A percentile compares a stretch with the other conserved stretches of the same genome.
These are phyloP conservation scores for Denticeps clupeoides DNA, from an alignment of 2,797 vertebrate species.

Conservation along the genomic window DNA sequence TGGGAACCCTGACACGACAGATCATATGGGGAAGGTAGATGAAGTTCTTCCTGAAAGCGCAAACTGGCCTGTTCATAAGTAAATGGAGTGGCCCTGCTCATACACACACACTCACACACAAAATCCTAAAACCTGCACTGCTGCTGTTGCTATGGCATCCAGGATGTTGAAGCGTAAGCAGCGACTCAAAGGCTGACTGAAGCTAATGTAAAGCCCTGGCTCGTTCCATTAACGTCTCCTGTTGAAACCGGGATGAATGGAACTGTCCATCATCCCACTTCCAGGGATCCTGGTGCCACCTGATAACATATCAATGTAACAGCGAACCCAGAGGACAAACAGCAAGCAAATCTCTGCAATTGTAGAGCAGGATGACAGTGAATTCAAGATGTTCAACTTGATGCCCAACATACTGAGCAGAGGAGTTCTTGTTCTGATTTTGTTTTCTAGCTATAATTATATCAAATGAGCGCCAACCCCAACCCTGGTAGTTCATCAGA, in stretches of 20 bases:
- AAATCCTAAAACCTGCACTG: neutral
- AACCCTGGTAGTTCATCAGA: too few relatives aligned
- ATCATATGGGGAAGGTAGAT: too few relatives aligned
- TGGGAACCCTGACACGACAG: too few relatives aligned
- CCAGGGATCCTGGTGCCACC: constrained; percentile 2
- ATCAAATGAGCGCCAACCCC: too few relatives aligned
- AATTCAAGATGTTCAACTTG: constrained; percentile 6
- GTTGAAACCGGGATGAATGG: constrained; percentile 1
- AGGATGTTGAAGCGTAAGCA: too few relatives aligned
- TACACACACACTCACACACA: neutral
- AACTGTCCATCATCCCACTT: constrained; percentile 3
- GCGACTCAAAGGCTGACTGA: neutral
- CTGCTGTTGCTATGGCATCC: neutral
- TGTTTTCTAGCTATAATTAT: too few relatives aligned
- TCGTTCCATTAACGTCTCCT: neutral
- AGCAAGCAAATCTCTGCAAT: too few relatives aligned
- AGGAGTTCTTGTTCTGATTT: too few relatives aligned
- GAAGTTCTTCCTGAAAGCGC: too few relatives aligned
- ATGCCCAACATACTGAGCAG: too few relatives aligned
- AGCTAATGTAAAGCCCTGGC: neutral
- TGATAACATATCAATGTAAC: constrained; percentile 17
- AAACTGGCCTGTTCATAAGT: neutral
- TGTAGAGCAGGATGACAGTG: neutral
- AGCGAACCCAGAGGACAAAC: constrained; percentile 1
- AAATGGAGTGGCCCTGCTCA: constrained; percentile 2